Conservation (phyloP, 2,888 invertebrate genomes). For the Pollenia griseotomentosa region DNA sequence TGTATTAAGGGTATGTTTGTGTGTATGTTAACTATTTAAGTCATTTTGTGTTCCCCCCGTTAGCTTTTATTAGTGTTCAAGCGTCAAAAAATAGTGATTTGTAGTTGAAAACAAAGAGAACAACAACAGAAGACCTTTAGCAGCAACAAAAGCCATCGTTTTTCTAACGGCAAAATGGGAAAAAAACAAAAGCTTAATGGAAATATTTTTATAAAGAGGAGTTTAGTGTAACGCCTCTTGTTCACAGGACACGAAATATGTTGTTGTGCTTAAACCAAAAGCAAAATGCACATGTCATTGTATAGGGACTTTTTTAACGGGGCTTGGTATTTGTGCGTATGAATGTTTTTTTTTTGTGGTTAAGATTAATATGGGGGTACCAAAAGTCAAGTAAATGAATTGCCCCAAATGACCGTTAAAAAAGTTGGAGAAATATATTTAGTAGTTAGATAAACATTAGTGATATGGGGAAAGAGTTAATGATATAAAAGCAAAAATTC, state of each 20-base stretch:
- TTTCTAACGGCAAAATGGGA: conserved; percentile 7
- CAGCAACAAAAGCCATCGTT: conserved; percentile 38
- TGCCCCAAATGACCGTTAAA: neutral
- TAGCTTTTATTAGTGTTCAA: conserved; percentile 25
- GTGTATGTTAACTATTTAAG: conserved; percentile 18
- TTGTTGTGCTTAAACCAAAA: conserved; percentile 8
- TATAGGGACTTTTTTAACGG: neutral
- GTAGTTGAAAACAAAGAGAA: conserved; percentile 49
- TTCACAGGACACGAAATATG: conserved; percentile 37
- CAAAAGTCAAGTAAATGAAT: conserved; percentile 1
- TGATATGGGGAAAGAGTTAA: too few relatives aligned
- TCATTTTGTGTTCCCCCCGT: neutral
- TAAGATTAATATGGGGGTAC: conserved; percentile 26
- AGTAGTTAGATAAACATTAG: too few relatives aligned
- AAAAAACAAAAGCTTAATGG: conserved; percentile 46
- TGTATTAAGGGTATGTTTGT: conserved; percentile 1
- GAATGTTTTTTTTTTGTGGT: neutral
- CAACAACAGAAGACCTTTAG: conserved; percentile 27
- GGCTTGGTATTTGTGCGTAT: neutral
- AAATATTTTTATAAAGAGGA: conserved; percentile 43
- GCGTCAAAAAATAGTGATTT: conserved; percentile 60
- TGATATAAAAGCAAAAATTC: too few relatives aligned
- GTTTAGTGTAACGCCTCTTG: conserved; percentile 57
- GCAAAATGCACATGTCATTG: conserved; percentile 42
- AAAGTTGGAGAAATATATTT: neutral